A percentile compares a stretch with the other conserved stretches of the same genome.
Conservation (phyloP, 2,113 vertebrate genomes). For the Todiramphus chloris region DNA sequence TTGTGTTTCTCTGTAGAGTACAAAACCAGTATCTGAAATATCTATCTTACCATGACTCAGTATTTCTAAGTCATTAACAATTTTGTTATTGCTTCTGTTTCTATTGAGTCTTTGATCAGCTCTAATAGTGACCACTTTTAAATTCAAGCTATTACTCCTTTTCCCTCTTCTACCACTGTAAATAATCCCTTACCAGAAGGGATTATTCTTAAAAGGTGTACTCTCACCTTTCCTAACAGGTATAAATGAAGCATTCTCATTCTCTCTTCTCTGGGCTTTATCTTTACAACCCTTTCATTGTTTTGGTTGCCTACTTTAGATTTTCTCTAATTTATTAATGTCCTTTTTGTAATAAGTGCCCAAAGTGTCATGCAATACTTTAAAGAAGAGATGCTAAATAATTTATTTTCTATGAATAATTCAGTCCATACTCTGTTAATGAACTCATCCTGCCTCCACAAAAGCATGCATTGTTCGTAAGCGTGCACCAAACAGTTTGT, state of each 20-base stretch:
- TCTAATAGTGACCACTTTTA: background rate
- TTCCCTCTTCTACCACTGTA: background rate
- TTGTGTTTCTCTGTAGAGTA: background rate
- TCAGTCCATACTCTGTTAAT: background rate
- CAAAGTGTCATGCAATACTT: conserved; percentile 5
- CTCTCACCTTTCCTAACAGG: conserved; percentile 5
- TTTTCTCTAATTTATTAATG: conserved; percentile 42
- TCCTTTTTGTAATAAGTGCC: conserved; percentile 27
- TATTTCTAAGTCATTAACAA: background rate
- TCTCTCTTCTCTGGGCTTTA: background rate
- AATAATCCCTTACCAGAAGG: conserved; percentile 11
- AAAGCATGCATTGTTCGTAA: background rate
- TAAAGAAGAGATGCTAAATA: conserved; percentile 35
- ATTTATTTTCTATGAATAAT: conserved; percentile 62
- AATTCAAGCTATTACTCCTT: background rate
- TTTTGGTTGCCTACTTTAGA: conserved; percentile 12
- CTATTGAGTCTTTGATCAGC: background rate
- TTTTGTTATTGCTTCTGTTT: background rate
- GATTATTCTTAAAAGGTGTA: background rate
- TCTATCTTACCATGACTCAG: background rate
- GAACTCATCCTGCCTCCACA: background rate
- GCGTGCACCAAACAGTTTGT: background rate
- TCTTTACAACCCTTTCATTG: background rate
- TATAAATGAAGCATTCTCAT: background rate
- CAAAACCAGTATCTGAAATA: background rate